phyloP scores from a whole-genome alignment of 2,888 invertebrate species.

The Drosophila anomalata region DNA sequence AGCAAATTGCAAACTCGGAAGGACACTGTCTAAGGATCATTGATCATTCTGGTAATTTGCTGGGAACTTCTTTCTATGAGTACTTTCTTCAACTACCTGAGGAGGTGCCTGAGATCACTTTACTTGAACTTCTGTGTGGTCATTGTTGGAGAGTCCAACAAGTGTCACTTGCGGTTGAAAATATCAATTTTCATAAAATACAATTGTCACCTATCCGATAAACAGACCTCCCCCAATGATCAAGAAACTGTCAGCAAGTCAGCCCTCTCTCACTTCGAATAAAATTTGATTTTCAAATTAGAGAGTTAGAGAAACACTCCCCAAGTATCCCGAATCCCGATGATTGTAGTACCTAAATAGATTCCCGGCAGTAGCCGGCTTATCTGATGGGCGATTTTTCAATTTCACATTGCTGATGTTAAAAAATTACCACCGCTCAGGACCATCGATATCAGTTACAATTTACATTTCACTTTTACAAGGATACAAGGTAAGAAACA shows the following conservation, averaged over 20 bases:
- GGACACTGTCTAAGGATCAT: constrained; percentile 40
- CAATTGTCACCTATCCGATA: constrained; percentile 68
- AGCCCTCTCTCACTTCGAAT: background rate
- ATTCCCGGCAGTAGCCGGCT: constrained; percentile 31
- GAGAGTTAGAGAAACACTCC: constrained; percentile 30
- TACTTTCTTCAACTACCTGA: constrained; percentile 19
- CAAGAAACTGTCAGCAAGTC: constrained; percentile 60
- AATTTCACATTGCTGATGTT: constrained; percentile 72
- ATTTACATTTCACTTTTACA: constrained; percentile 71
- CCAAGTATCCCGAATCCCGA: constrained; percentile 7
- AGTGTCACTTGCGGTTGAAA: constrained; percentile 48
- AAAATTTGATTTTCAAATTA: constrained; percentile 45
- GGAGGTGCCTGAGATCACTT: background rate
- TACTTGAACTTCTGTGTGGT: constrained; percentile 60
- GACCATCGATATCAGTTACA: constrained; percentile 65
- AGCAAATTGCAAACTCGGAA: constrained; percentile 45
- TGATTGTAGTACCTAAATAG: constrained; percentile 1
- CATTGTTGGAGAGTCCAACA: constrained; percentile 37
- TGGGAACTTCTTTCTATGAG: constrained; percentile 22
- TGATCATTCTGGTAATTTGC: constrained; percentile 63
- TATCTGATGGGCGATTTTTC: constrained; percentile 75
- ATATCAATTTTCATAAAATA: constrained; percentile 70
- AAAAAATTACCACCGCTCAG: constrained; percentile 60
- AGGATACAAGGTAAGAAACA: constrained; percentile 60
- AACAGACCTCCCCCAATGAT: constrained; percentile 42